A percentile compares a stretch with the other conserved stretches of the same genome.
These are phyloP conservation scores for Agrotis puta DNA, from an alignment of 2,888 invertebrate species.

Conservation along the genomic window DNA sequence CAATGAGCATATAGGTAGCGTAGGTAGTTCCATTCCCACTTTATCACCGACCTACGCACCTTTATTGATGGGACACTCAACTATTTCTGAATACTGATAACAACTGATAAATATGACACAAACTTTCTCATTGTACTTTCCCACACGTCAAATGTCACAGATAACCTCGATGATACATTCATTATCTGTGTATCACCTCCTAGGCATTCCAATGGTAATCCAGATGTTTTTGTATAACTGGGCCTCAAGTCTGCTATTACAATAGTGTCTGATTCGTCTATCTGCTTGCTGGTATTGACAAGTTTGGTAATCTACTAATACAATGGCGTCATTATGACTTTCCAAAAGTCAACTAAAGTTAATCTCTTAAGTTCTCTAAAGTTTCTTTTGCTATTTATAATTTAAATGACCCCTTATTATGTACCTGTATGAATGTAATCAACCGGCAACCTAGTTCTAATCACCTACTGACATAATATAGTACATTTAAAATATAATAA, in stretches of 20 bases:
- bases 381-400: background rate
- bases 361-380: too few species aligned
- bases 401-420: background rate
- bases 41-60: constrained; percentile 28
- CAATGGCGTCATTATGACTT: too few species aligned
- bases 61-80: constrained; percentile 7
- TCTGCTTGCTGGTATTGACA: too few species aligned
- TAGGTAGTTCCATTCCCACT: constrained; percentile 1
- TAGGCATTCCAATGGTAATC: background rate
- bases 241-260: too few species aligned
- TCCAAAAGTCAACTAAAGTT: too few species aligned
- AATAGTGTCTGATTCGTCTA: too few species aligned
- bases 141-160: constrained; percentile 37
- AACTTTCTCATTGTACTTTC: constrained; percentile 47
- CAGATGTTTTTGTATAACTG: background rate
- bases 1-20: background rate
- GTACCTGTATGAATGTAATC: too few species aligned
- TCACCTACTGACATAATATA: background rate
- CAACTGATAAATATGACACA: constrained; percentile 38
- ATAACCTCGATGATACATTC: constrained; percentile 28
- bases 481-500: constrained; percentile 4
- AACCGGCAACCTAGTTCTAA: background rate
- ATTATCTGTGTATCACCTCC: constrained; percentile 21
- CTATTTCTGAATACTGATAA: constrained; percentile 30
- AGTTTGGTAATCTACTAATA: too few species aligned